Conservation (phyloP, 2,888 invertebrate species). For the Mechanitis messenoides region DNA sequence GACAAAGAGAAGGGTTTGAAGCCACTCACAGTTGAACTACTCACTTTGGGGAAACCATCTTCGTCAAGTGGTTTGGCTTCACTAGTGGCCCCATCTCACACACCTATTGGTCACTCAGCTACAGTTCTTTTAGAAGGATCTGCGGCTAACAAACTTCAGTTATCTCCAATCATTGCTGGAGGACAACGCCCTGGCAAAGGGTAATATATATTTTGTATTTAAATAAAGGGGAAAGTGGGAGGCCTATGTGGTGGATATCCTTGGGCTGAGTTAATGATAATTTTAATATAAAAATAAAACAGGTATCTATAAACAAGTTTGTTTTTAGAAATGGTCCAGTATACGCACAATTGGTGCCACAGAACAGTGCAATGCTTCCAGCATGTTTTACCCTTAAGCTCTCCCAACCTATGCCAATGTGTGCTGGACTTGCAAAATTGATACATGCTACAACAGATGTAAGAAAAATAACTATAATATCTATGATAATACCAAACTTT, state of each 20-base stretch:
- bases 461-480: conserved; percentile 7
- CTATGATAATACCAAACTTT: not conserved
- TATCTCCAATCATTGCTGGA: conserved; percentile 81
- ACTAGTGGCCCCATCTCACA: conserved; percentile 64
- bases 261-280: too few species aligned
- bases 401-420: conserved; percentile 91
- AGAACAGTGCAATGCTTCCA: conserved; percentile 92
- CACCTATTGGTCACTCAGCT: conserved; percentile 88
- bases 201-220: conserved; percentile 54
- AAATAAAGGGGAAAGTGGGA: too few species aligned
- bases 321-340: conserved; percentile 73
- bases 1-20: conserved; percentile 85
- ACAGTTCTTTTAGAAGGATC: conserved; percentile 94
- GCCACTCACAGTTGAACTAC: conserved; percentile 84
- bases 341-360: conserved; percentile 86
- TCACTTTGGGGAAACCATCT: conserved; percentile 71
- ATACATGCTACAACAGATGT: conserved; percentile 70
- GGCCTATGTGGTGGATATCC: too few species aligned
- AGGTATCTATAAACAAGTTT: not conserved
- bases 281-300: not conserved
- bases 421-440: conserved; percentile 81
- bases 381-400: conserved; percentile 89
- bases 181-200: conserved; percentile 84
- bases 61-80: conserved; percentile 55
- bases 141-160: conserved; percentile 88